Evolutionary conservation across 1,140 invertebrate species (phyloP).

Genomic region (Dreissena polymorpha): DNA sequence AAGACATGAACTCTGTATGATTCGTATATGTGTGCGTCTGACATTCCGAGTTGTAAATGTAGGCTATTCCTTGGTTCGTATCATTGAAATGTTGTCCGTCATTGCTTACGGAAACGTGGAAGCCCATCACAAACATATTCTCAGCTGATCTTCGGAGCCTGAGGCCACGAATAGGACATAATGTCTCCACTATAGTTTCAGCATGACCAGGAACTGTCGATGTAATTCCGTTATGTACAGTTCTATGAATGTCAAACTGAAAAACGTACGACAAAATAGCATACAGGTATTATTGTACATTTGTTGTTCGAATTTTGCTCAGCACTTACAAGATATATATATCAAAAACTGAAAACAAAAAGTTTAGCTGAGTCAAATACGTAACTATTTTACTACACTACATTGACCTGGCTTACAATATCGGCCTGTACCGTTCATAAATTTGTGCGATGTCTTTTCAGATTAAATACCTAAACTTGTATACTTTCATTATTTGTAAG

Average conservation of each 20-base stretch:
- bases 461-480: neutral
- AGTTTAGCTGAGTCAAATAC: neutral
- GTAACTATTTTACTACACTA: neutral
- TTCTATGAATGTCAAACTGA: neutral
- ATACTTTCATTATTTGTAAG: neutral
- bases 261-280: neutral
- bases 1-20: too few species aligned
- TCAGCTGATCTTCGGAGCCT: neutral
- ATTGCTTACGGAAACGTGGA: conserved; percentile 22
- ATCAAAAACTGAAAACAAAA: too few species aligned
- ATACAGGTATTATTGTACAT: too few species aligned
- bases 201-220: neutral
- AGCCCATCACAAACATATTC: conserved; percentile 21
- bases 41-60: neutral
- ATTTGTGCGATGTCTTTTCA: neutral
- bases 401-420: neutral
- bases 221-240: neutral
- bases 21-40: neutral
- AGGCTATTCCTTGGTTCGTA: neutral
- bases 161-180: neutral
- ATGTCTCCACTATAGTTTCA: neutral
- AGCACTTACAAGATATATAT: too few species aligned
- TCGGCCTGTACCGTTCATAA: too few species aligned
- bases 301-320: too few species aligned
- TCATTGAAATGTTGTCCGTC: conserved; percentile 26